Evolutionary conservation across 2,797 vertebrate species (phyloP), one percentile per base, ranked within the genome.

Genomic region (Rhyacichthys aspro): DNA sequence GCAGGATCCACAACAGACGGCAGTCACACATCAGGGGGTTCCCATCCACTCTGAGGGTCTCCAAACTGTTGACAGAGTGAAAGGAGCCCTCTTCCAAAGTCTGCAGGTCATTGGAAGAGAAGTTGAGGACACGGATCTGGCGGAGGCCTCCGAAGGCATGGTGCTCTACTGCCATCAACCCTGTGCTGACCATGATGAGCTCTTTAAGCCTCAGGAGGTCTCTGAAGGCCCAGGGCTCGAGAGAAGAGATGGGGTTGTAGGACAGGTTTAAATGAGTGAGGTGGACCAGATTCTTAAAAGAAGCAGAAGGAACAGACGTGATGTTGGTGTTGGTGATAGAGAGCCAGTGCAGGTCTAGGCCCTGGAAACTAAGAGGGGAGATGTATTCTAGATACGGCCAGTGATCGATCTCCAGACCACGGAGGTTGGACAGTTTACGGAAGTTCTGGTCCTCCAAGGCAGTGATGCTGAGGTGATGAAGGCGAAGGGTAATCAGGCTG

Each of bases 1-100:
- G 97, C 85, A 98, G 94, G 82, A 99, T 94, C 97, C 98, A 99
- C 63, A 98, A 93, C 63, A 99, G 93, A 70, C 97, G 96, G 74
- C 98, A 99, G 92, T 99, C 98, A 1, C 98, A 99, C 84, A 96
- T 90, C 80, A 99, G 89, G 9, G 96, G 97, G 90, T 99, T 99
- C 45, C 93, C 93, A 34, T 99, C 98, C 82, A 99, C 93, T 23
- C 98, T 91, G 67, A 99, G 89, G 0, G 96, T 97, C 88, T 98
- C 98, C 86, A 99, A 91, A 1, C 95, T 98, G 93, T 98, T 96
- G 46, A 98, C 95, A 0, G 96, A 98, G 84, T 97, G 96, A 89
- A 99, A 98, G 64, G 95, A 91, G 73, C 91, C 92, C 87, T 99
- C 98, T 83, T 98, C 96, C 77, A 99, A 80, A 0, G 96, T 98